These are phyloP conservation scores for Syngnathus scovelli DNA, from an alignment of 2,113 vertebrate genomes.

Conservation along the genomic window DNA sequence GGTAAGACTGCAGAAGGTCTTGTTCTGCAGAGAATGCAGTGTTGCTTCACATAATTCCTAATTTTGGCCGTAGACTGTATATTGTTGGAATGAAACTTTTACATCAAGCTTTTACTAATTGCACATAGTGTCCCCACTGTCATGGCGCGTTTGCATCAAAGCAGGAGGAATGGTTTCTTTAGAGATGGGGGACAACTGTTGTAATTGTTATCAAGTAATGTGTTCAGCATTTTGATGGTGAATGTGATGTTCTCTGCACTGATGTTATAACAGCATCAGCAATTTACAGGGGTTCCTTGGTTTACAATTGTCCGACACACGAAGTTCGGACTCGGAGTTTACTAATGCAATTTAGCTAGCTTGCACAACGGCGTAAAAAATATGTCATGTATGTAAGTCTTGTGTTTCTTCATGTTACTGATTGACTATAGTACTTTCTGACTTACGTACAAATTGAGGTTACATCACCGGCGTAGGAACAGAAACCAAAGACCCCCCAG, in stretches of 20 bases:
- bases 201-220: conserved; percentile 1
- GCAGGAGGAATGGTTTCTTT: conserved; percentile 4
- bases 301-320: not conserved
- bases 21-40: conserved; percentile 47
- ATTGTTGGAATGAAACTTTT: conserved; percentile 16
- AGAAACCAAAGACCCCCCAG: not conserved
- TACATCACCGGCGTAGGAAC: not conserved
- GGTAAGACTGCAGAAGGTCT: conserved; percentile 57
- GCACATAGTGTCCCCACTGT: conserved; percentile 18
- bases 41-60: conserved; percentile 34
- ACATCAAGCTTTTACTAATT: conserved; percentile 37
- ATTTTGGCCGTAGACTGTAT: conserved; percentile 4
- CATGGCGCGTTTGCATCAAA: conserved; percentile 40
- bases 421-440: not conserved
- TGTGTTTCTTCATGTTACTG: not conserved
- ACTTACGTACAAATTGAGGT: not conserved
- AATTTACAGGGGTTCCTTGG: not conserved
- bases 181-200: not conserved
- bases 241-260: conserved; percentile 1
- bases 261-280: not conserved
- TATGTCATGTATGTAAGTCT: not conserved
- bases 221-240: conserved; percentile 11
- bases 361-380: not conserved
- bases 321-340: not conserved
- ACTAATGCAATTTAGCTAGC: not conserved